phyloP scores from a whole-genome alignment of 2,113 vertebrate species.

The Sardina pilchardus region DNA sequence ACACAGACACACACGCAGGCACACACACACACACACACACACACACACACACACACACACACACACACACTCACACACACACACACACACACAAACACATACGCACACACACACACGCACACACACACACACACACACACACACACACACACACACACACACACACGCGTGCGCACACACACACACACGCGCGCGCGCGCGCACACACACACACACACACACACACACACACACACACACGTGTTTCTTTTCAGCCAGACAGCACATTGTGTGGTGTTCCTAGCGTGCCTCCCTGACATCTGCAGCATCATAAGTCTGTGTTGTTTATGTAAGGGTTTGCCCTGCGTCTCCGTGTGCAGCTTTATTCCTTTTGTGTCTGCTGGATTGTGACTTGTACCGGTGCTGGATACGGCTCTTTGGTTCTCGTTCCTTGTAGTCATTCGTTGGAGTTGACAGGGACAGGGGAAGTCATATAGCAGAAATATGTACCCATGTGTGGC shows the following conservation, averaged over 20 bases:
- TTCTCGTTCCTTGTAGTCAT: neutral
- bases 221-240: neutral
- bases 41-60: neutral
- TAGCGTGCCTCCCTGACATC: neutral
- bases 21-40: neutral
- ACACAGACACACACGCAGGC: neutral
- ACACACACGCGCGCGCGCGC: too few relatives aligned
- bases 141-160: neutral
- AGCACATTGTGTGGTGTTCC: neutral
- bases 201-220: neutral
- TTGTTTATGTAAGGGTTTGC: neutral
- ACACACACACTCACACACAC: neutral
- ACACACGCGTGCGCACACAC: neutral
- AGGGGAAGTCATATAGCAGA: neutral
- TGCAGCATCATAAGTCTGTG: neutral
- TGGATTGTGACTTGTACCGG: neutral
- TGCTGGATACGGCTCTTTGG: neutral
- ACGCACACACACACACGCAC: neutral
- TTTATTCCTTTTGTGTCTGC: slow-evolving; percentile 8
- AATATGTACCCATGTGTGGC: neutral
- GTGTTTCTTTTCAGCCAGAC: slow-evolving; percentile 17
- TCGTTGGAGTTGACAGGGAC: neutral
- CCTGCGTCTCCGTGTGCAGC: neutral
- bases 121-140: neutral
- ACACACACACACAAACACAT: neutral